These are phyloP conservation scores for Icerya purchasi DNA, from an alignment of 2,888 invertebrate genomes.

Conservation along the genomic window DNA sequence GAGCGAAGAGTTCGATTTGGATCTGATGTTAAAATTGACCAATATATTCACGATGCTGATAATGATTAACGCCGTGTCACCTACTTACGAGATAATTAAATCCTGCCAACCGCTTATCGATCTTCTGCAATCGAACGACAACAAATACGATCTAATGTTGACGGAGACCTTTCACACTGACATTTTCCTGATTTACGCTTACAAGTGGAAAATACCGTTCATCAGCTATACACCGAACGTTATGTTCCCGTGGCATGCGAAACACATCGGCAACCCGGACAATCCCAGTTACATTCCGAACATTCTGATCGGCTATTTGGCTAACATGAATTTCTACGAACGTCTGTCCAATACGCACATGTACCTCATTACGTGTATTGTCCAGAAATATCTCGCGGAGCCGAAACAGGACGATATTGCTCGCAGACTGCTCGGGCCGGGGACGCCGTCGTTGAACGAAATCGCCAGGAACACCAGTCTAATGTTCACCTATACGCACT, in stretches of 20 bases:
- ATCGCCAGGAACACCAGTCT: conserved; percentile 1
- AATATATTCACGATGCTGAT: too few species aligned
- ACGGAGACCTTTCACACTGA: conserved; percentile 11
- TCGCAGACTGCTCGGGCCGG: neutral
- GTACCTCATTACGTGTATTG: neutral
- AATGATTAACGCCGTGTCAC: too few species aligned
- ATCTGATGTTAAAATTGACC: too few species aligned
- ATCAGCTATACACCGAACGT: conserved; percentile 1
- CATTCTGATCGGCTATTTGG: neutral
- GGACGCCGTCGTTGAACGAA: neutral
- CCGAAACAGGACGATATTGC: neutral
- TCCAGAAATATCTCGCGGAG: neutral
- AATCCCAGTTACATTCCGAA: conserved; percentile 17
- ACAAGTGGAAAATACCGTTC: conserved; percentile 3
- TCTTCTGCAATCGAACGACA: too few species aligned
- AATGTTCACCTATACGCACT: neutral
- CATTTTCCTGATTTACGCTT: conserved; percentile 3
- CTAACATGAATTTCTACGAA: neutral
- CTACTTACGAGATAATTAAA: too few species aligned
- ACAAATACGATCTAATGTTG: conserved; percentile 7
- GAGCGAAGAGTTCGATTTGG: too few species aligned
- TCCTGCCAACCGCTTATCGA: too few species aligned
- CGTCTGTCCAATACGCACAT: neutral
- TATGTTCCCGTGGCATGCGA: conserved; percentile 3
- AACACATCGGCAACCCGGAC: neutral